Base-by-base conservation (phyloP, 1,140 invertebrate species). In the Drosophila watanabei region DNA sequence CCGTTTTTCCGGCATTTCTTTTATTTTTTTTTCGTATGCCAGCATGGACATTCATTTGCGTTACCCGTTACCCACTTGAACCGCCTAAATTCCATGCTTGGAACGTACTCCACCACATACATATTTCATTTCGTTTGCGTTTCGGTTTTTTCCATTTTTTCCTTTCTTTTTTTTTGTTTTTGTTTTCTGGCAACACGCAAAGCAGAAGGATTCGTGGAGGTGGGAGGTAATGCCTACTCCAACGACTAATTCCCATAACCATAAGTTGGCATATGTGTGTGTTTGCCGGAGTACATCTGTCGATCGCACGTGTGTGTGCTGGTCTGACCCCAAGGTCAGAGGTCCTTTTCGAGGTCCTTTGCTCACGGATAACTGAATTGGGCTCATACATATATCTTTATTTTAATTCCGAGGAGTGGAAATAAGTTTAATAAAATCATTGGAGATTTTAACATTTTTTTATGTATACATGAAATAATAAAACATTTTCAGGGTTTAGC, bases 91-190 rank as follows among this genome's bases (percentile, higher is more conserved):
- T 76, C 81, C 81, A 30, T 49, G 64, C 54, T 35, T 13, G 48
- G n/a, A 69, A 71, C 39, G 63, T 69, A 71, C 68, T 70, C 62
- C 63, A 46, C 58, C 59, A 64, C 81, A 75, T 83, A 77, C 81
- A 83, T 83, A 83, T 83, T 83, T 83, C 64, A 83, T 83, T 83
- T 75, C 70, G 63, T 62, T 80, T 80, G 80, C 58, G 66, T 82
- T 79, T 79, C 62, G 49, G 68, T 20, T 81, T 61, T 63, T 61
- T 56, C 51, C 35, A 14, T 24, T 20, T 72, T 41, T 43, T 14
- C 35, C 13, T 4, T 37, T n/a, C 14, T 32, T 20, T 28, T 43
- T 18, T n/a, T 28, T 37, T 4, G 32, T n/a, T 11, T 32, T 20
- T 28, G 37, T 18, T n/a, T 28, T 37, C 57, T 57, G 73, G 58